Percentiles rank a stretch among this genome's conserved stretches.
These are phyloP conservation scores for Phocides pigmalion DNA, from an alignment of 1,140 invertebrate genomes.

Conservation along the genomic window DNA sequence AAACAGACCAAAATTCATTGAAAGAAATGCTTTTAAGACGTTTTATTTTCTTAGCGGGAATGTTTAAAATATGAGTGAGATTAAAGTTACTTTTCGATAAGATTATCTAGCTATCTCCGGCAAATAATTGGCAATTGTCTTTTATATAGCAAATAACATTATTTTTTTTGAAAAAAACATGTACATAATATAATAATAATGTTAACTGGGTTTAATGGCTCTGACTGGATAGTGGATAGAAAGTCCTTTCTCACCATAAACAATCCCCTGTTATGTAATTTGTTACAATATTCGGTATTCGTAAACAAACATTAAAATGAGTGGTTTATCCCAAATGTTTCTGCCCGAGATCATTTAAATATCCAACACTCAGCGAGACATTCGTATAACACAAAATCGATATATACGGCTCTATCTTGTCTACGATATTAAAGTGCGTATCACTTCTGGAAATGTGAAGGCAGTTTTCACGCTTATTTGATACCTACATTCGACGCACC, in stretches of 20 bases:
- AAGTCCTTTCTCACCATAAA: no score
- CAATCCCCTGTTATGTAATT: no score
- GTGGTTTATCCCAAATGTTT: background rate
- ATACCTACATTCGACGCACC: background rate
- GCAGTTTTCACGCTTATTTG: slow-evolving; percentile 3
- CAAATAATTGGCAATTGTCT: no score
- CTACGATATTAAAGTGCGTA: slow-evolving; percentile 4
- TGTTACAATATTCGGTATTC: background rate
- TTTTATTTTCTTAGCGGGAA: background rate
- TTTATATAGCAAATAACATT: no score
- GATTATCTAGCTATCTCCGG: no score
- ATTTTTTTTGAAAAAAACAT: no score
- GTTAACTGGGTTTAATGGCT: no score
- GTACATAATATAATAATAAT: no score
- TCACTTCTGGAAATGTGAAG: background rate
- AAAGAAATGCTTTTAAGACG: background rate
- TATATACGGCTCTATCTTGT: background rate
- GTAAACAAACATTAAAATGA: slow-evolving; percentile 3
- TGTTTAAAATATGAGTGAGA: background rate
- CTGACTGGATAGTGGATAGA: no score
- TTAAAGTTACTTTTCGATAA: background rate
- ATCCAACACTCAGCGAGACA: background rate
- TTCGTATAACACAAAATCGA: background rate
- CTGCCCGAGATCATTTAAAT: background rate
- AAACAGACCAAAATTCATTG: background rate